Base-by-base conservation (phyloP, 1,140 invertebrate genomes). In the Eufriesea mexicana region DNA sequence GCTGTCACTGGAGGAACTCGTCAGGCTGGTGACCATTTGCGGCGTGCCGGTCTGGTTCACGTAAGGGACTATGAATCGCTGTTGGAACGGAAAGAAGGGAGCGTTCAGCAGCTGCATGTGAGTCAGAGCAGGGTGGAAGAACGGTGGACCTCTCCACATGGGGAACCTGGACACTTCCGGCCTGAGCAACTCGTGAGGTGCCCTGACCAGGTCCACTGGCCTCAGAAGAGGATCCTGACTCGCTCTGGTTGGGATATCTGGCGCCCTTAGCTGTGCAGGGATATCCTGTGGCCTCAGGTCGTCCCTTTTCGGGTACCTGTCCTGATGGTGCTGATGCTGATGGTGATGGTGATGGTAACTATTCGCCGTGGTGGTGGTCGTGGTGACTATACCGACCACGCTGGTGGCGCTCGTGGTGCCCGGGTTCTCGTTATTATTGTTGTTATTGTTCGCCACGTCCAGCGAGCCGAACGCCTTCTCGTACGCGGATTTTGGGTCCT, bases 371-470 rank as follows among this genome's bases (percentile, higher is more conserved):
- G 92, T 94, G 16, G 94, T 94, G 83, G 76, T 91, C 25, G 86
- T 84, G 10, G 79, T 85, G 93, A 95, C 57, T 86, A 92, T 83
- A 91, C 93, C 76, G 92, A 93, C 72, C 90, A 94, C 90, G 93
- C 87, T 87, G 92, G 89, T 82, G 93, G 90, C 90, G 93, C 85
- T 94, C 7, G 86, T 88, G 1, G 82, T 86, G 93, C 91, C 91
- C 92, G 71, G 93, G 83, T 87, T 74, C 80, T 89, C 82, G 84
- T 87, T 91, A 12, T 87, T 92, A 55, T 89, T 92, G 78, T 84
- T 91, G 83, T 74, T 93, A 73, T 93, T 94, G 75, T 94, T 94
- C 20, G 94, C 93, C 1, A 91, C 92, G 78, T 93, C 92, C 68
- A 93, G 80, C 4, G 92, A 93, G 25, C 91, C 91, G 82, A 92